Evolutionary conservation across 2,888 invertebrate species (phyloP), one percentile per base, ranked within the genome.

Genomic region (Mesorhabditis sp.): DNA sequence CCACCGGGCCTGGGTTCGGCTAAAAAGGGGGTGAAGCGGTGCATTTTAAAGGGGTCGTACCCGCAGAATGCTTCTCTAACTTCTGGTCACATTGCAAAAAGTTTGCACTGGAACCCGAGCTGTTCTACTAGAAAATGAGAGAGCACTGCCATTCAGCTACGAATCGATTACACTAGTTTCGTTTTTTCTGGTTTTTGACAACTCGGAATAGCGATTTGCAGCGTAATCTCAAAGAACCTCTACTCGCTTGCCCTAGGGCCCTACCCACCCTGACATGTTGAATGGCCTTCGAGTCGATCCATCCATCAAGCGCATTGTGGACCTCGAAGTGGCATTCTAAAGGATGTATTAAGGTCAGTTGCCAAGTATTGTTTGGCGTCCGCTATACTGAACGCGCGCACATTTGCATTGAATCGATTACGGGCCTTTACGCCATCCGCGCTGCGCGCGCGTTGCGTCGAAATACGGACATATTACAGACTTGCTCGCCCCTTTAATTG

Each of bases 251-350:
- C 13, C 2, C 43, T 15, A 7, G 6, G 6, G 13, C 43, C 6
- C 13, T 13, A 67, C 67, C 43, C 45, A 67, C 67, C 41, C 15
- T 10, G 7, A 43, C 15, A 28, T 7, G 7, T 67, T n/a, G 62
- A 43, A 75, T 50, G 66, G 73, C 71, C 62, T 70, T 71, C 4
- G 76, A 73, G 44, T 79, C 73, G 45, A 83, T 76, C 64, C 72
- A 71, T 28, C 83, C 82, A 65, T 83, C 83, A 15, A 81, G 45
- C 5, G 69, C 74, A 63, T 76, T 71, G 4, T 72, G 65, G 62
- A 73, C 73, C 61, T 78, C 73, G 28, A 80, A 73, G 62, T 80
- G 75, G 62, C 83, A 83, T 62, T 81, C 83, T 83, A 67, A 67
- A 77, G 69, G 13, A n/a, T 15, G 42, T 5, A 43, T 6, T 15